Evolutionary conservation across 2,113 vertebrate species (phyloP).

Genomic region (Chaetodon auriga): DNA sequence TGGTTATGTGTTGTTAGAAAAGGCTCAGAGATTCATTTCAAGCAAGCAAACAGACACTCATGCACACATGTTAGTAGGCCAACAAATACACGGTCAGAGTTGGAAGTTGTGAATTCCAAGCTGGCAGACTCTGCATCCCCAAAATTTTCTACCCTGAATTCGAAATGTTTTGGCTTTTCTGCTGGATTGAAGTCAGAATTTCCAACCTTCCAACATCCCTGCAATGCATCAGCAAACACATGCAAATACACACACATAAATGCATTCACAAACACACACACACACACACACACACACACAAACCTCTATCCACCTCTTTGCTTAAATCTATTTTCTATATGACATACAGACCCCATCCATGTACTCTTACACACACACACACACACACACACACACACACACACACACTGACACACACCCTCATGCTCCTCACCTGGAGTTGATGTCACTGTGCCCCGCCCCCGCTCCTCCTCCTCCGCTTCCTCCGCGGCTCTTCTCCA

Average conservation of each 20-base stretch:
- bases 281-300: not conserved
- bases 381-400: not conserved
- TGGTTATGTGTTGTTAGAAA: not conserved
- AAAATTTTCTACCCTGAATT: not conserved
- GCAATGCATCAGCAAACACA: conserved; percentile 6
- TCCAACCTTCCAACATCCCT: conserved; percentile 47
- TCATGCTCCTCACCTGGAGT: conserved; percentile 88
- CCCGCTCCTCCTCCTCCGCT: conserved; percentile 52
- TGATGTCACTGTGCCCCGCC: conserved; percentile 85
- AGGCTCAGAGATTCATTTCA: not conserved
- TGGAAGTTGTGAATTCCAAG: conserved; percentile 39
- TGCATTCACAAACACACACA: conserved; percentile 1
- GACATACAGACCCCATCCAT: not conserved
- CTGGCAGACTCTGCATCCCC: not conserved
- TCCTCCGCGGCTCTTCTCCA: conserved; percentile 89
- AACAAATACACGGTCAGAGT: conserved; percentile 5
- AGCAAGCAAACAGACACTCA: conserved; percentile 4
- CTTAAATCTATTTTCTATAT: not conserved
- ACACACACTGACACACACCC: not conserved
- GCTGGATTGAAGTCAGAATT: conserved; percentile 23
- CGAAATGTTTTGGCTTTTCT: not conserved
- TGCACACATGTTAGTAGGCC: conserved; percentile 12
- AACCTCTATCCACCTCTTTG: not conserved
- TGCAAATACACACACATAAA: not conserved
- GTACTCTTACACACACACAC: not conserved